These are phyloP conservation scores for Plebejus argus DNA, from an alignment of 2,888 invertebrate genomes.

Conservation along the genomic window DNA sequence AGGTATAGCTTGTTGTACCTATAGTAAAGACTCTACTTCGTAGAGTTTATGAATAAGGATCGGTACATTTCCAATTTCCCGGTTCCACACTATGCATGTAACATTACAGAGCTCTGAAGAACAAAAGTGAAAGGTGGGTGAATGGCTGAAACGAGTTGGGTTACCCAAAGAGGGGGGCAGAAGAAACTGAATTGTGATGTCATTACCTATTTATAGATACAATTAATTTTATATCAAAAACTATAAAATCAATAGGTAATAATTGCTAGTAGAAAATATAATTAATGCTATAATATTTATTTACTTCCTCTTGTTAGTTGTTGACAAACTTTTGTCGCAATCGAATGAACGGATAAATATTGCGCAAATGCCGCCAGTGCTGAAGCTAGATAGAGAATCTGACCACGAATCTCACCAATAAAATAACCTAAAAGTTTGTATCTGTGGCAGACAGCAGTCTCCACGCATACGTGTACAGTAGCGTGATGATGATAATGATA, in stretches of 20 bases:
- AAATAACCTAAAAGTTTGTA: background rate
- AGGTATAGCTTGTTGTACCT: too few species aligned
- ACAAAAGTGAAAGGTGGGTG: slow-evolving; percentile 45
- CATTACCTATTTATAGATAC: background rate
- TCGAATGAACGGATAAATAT: background rate
- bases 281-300: background rate
- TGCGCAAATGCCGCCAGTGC: background rate
- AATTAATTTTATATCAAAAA: background rate
- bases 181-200: background rate
- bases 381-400: background rate
- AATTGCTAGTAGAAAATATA: background rate
- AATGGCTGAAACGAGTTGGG: slow-evolving; percentile 40
- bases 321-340: background rate
- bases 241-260: background rate
- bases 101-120: slow-evolving; percentile 41
- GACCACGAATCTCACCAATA: background rate
- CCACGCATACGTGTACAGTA: too few species aligned
- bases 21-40: too few species aligned
- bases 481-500: too few species aligned
- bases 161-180: slow-evolving; percentile 24
- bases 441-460: background rate
- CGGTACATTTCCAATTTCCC: background rate
- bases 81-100: slow-evolving; percentile 7
- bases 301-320: background rate
- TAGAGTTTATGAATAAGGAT: background rate